Evolutionary conservation across 1,140 invertebrate genomes (phyloP), one percentile per base, ranked within the genome.

Genomic region (Stratiolaelaps scimitus): DNA sequence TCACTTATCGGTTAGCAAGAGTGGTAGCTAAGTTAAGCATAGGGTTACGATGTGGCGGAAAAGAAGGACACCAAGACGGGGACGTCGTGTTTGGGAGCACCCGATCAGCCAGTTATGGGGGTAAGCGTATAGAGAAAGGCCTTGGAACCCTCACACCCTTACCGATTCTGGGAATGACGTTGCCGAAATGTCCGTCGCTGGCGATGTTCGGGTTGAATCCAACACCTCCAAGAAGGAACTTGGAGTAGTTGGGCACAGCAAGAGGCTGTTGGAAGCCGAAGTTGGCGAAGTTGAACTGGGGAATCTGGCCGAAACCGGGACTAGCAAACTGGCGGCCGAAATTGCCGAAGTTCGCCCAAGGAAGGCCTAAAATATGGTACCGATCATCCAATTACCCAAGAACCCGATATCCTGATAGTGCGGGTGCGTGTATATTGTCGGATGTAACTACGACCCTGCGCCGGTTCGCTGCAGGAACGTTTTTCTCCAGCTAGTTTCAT

Each of bases 171-270:
- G 53, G 53, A 4, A 60, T 26, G 23, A 60, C 53, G 53, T 60
- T 60, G 53, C 17, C 53, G 53, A 60, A 60, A 60, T 60, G 53
- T 17, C 53, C 53, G 34, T 60, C 53, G 53, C 34, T 60, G 6
- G 23, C 53, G 53, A 60, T 60, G 10, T 60, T 60, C 15, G 53
- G 53, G 53, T 60, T 60, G 15, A 26, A 60, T 60, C 53, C 53
- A 23, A 60, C 53, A 17, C 53, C 53, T 26, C 53, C 53, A 15
- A 60, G 34, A 26, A 60, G 53, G 23, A 60, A 60, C 20, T 60
- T 60, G 26, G 53, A 60, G 23, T 60, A 60, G 23, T 60, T 60
- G 2, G 53, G 53, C 15, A 60, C 23, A n/a, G 53, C 26, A 20
- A 60, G 10, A 26, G 53, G 53, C 34, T 60, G 53, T 10, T 60